phyloP scores from a whole-genome alignment of 2,113 vertebrate species.

The Caranx ignobilis region DNA sequence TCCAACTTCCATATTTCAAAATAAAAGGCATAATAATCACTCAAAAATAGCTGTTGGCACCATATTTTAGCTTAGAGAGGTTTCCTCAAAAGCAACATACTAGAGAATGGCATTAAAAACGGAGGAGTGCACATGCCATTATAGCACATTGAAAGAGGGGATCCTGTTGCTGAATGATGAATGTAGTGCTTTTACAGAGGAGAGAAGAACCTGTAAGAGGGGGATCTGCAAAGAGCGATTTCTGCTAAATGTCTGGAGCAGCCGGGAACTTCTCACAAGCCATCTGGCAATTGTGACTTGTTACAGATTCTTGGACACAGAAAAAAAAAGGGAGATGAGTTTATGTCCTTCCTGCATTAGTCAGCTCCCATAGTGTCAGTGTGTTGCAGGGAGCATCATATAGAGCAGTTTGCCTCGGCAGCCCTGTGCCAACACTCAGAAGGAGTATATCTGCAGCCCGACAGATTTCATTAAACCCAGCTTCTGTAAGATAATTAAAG shows the following conservation, averaged over 20 bases:
- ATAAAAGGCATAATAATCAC: too few relatives aligned
- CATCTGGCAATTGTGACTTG: slow-evolving; percentile 50
- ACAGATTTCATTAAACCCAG: background rate
- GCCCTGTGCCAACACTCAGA: background rate
- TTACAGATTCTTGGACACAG: slow-evolving; percentile 36
- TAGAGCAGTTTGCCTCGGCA: background rate
- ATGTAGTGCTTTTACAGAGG: slow-evolving; percentile 21
- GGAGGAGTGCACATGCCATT: background rate
- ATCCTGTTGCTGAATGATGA: slow-evolving; percentile 32
- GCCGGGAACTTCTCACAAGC: slow-evolving; percentile 35
- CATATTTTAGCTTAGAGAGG: background rate
- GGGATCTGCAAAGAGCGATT: slow-evolving; percentile 23
- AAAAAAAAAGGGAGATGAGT: background rate
- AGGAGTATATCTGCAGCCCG: background rate
- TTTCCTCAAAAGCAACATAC: background rate
- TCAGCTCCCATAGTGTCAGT: slow-evolving; percentile 14
- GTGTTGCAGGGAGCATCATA: background rate
- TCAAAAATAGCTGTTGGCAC: too few relatives aligned
- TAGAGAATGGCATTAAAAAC: background rate
- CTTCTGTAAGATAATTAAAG: background rate
- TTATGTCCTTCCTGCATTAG: slow-evolving; percentile 18
- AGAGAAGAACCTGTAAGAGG: slow-evolving; percentile 1
- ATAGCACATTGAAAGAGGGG: background rate
- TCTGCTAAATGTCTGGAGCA: slow-evolving; percentile 34
- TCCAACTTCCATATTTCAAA: too few relatives aligned